phyloP scores from a whole-genome alignment of 2,113 vertebrate species.

The Ornithorhynchus anatinus region DNA sequence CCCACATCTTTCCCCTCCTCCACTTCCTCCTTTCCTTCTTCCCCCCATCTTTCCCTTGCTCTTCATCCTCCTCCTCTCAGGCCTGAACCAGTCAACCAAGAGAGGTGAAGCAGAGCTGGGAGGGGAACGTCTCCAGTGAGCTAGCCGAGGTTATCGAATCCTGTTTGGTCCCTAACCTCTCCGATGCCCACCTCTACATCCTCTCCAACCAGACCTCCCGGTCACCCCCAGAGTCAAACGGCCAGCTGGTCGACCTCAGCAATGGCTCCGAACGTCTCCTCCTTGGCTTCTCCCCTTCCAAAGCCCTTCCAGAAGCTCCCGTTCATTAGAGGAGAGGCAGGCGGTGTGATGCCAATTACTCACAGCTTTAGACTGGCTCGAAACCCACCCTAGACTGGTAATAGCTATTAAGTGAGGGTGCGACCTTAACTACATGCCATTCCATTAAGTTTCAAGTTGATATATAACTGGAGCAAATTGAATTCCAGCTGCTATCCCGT shows the following conservation, averaged over 20 bases:
- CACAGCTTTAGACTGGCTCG: constrained; percentile 58
- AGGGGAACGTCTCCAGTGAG: no score
- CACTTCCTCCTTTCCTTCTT: no score
- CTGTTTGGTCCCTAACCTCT: no score
- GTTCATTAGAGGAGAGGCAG: constrained; percentile 49
- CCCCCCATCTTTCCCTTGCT: constrained; percentile 3
- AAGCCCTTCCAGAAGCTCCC: background rate
- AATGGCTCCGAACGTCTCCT: constrained; percentile 17
- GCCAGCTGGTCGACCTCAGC: no score
- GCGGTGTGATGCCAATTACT: constrained; percentile 51
- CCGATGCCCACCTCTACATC: no score
- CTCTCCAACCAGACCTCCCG: no score
- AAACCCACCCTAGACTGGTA: constrained; percentile 61
- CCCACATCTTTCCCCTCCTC: no score
- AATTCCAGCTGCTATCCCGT: constrained; percentile 65
- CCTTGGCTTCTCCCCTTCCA: constrained; percentile 4
- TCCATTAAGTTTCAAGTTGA: constrained; percentile 65
- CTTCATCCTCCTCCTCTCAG: background rate
- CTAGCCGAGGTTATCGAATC: no score
- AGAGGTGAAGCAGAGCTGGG: no score
- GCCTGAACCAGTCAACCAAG: background rate
- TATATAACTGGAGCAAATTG: constrained; percentile 66
- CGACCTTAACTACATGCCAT: constrained; percentile 63
- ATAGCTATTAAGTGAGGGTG: constrained; percentile 67
- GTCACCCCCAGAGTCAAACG: no score